Percentiles rank a stretch among this genome's conserved stretches.
Evolutionary conservation across 2,113 vertebrate genomes (phyloP).

Genomic region (Nannospalax galili): DNA sequence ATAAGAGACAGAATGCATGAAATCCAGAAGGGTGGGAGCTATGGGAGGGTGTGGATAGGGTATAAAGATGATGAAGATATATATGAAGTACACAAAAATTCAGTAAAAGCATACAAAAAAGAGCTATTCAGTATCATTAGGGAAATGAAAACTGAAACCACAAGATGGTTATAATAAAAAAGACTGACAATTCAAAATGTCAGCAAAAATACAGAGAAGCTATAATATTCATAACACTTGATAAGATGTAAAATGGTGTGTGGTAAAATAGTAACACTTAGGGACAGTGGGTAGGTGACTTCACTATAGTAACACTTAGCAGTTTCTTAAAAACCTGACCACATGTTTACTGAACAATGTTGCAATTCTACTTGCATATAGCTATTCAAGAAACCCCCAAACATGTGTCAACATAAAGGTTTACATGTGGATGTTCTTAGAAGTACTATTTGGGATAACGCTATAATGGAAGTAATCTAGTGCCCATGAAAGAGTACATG

Average conservation of each 20-base stretch:
- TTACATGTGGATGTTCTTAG: background rate
- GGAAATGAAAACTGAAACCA: background rate
- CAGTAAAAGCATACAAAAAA: background rate
- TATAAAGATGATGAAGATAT: no score
- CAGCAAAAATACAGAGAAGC: background rate
- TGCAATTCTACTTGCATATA: background rate
- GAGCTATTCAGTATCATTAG: background rate
- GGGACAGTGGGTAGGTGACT: no score
- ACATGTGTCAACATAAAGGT: background rate
- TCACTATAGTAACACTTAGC: background rate
- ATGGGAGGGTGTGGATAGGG: no score
- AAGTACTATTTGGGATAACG: background rate
- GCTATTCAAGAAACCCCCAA: background rate
- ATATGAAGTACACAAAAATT: no score
- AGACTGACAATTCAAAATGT: background rate
- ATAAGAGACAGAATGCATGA: background rate
- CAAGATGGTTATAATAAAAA: background rate
- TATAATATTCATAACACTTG: background rate
- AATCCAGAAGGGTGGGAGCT: no score
- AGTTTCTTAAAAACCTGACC: conserved; percentile 17
- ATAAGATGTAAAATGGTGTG: background rate
- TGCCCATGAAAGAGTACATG: background rate
- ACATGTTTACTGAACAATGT: background rate
- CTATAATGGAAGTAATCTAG: background rate
- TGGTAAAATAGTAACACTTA: background rate